These are phyloP conservation scores for Heliconius ismenius DNA, from an alignment of 2,888 invertebrate species.

Conservation along the genomic window DNA sequence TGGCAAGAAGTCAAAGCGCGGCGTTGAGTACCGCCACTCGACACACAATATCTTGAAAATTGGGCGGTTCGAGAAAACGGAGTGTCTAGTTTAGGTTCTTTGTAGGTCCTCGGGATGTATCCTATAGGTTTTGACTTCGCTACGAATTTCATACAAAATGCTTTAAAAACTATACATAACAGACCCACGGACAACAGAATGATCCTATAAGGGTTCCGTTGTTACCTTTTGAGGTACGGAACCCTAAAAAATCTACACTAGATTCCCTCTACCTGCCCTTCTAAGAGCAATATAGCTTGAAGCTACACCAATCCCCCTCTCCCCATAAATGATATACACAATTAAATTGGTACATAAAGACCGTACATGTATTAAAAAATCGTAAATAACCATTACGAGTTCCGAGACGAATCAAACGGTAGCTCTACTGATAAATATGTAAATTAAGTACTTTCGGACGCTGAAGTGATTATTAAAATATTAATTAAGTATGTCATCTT, in stretches of 20 bases:
- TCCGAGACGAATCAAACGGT: slow-evolving; percentile 46
- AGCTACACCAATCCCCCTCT: not conserved
- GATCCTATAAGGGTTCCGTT: too few species aligned
- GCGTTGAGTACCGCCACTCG: not conserved
- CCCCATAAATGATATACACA: not conserved
- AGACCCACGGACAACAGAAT: too few species aligned
- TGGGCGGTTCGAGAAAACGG: not conserved
- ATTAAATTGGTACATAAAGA: not conserved
- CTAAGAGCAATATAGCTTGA: not conserved
- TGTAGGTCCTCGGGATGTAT: too few species aligned
- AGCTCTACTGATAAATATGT: slow-evolving; percentile 47
- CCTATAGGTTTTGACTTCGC: too few species aligned
- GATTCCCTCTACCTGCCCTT: not conserved
- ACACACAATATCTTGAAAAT: not conserved
- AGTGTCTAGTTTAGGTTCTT: too few species aligned
- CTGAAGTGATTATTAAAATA: slow-evolving; percentile 6
- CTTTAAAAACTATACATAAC: too few species aligned
- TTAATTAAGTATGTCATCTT: not conserved
- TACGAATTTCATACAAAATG: too few species aligned
- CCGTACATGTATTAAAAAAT: slow-evolving; percentile 38
- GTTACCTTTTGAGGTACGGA: too few species aligned
- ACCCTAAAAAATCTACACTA: too few species aligned
- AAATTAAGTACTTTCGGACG: slow-evolving; percentile 37
- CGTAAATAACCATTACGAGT: slow-evolving; percentile 41
- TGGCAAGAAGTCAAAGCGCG: not conserved